phyloP scores from a whole-genome alignment of 2,113 vertebrate genomes.

The Ariopsis seemanni region DNA sequence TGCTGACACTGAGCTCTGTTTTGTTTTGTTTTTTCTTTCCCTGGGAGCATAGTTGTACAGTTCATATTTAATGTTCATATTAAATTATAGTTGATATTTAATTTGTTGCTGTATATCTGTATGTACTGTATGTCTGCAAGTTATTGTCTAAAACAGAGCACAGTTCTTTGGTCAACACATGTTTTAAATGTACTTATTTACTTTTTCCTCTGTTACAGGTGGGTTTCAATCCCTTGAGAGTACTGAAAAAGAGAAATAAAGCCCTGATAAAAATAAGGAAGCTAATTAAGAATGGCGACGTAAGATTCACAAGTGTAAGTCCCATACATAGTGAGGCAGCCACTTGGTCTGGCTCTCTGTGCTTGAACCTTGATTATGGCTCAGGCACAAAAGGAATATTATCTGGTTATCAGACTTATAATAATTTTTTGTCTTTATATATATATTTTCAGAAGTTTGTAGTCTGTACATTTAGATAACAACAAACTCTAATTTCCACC shows the following conservation, averaged over 20 bases:
- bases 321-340: background rate
- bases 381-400: no score
- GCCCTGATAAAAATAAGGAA: slow-evolving; percentile 85
- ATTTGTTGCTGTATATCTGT: no score
- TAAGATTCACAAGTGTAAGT: slow-evolving; percentile 79
- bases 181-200: background rate
- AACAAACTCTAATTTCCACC: background rate
- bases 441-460: background rate
- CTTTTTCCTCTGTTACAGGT: slow-evolving; percentile 71
- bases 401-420: background rate
- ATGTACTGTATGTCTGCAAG: background rate
- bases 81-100: no score
- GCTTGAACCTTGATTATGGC: background rate
- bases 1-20: no score
- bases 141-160: background rate
- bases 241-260: slow-evolving; percentile 92
- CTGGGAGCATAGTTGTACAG: no score
- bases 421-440: background rate
- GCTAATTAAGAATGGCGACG: slow-evolving; percentile 80
- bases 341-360: background rate
- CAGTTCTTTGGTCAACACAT: background rate
- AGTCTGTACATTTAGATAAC: background rate
- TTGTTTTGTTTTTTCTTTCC: no score
- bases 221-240: slow-evolving; percentile 84
- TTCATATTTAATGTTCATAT: no score